Evolutionary conservation across 2,888 invertebrate species (phyloP), one percentile per base, ranked within the genome.

Genomic region (Sipha maydis): DNA sequence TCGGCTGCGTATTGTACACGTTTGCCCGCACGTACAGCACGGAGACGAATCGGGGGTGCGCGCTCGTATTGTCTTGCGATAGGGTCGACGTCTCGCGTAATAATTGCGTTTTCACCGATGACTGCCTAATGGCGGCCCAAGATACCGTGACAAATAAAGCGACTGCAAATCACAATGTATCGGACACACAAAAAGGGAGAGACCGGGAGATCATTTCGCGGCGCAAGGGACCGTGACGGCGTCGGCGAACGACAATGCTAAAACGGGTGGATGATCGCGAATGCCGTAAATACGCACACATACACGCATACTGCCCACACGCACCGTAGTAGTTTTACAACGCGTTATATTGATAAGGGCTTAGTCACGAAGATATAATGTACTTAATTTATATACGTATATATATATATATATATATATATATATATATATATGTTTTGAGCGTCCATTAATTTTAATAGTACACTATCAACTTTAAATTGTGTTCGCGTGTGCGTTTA

Each of bases 371-470:
- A 31, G n/a, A 28, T 48, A 48, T 48, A 14, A 17, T 28, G 17
- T 71, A 83, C 73, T 61, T 38, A 71, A 17, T 17, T 28, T 14
- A 2, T n/a, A 5, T 9, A 9, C 28, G 14, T 79, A 34, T 54
- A 21, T 78, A 11, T n/a, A 48, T 31, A 25, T 34, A 7, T 31
- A 73, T 34, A 41, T 11, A 11, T 9, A 34, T 34, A 34, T 41
- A n/a, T 76, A 41, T 8, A 11, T 34, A 56, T 17, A 17, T 7
- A n/a, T 28, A 28, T 41, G 11, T 41, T 41, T 28, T 8, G 5
- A 17, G 9, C 67, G 34, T 78, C 79, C 88, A 82, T 88, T 88
- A 88, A 75, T 88, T 88, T 82, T 88, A 88, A 88, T 88, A 88
- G 86, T n/a, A 67, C 25, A 28, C 79, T 41, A 80, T 86, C 80